Percentiles rank a stretch among this genome's conserved stretches.
These are phyloP conservation scores for Enteromius paludinosus DNA, from an alignment of 2,797 vertebrate genomes.

Conservation along the genomic window DNA sequence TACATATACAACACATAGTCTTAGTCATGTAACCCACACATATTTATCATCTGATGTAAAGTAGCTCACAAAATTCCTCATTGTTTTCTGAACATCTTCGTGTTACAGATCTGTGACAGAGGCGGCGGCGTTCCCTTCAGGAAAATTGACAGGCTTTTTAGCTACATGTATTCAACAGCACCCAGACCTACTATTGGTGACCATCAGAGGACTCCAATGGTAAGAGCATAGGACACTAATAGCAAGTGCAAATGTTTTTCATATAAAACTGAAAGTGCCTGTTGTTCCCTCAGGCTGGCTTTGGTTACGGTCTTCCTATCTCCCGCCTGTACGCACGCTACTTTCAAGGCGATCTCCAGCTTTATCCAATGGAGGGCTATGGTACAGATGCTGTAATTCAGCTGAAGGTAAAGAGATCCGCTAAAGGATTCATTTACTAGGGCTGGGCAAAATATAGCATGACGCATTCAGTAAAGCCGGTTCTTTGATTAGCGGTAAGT, in stretches of 20 bases:
- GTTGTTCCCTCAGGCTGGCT: constrained; percentile 79
- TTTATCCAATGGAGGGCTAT: constrained; percentile 89
- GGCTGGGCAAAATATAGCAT: no score
- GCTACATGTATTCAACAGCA: constrained; percentile 90
- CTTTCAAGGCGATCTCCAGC: constrained; percentile 90
- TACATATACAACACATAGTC: not conserved
- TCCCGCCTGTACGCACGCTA: constrained; percentile 91
- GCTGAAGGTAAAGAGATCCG: constrained; percentile 76
- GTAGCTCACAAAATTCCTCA: not conserved
- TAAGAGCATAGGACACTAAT: constrained; percentile 58
- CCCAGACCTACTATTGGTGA: constrained; percentile 78
- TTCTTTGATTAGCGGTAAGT: no score
- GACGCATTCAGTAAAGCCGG: no score
- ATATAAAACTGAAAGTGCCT: not conserved
- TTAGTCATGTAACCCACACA: not conserved
- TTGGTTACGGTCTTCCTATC: constrained; percentile 89
- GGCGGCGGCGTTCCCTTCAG: constrained; percentile 85
- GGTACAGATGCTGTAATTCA: constrained; percentile 87
- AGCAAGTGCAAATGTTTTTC: not conserved
- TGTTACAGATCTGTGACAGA: constrained; percentile 85
- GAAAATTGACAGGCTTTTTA: constrained; percentile 88
- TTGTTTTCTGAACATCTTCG: constrained; percentile 29
- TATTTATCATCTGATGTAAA: not conserved
- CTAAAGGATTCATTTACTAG: not conserved
- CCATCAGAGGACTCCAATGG: constrained; percentile 81